Percentiles rank a stretch among this genome's conserved stretches.
Evolutionary conservation across 2,888 invertebrate genomes (phyloP).

Genomic region (Drosophila koepferae): DNA sequence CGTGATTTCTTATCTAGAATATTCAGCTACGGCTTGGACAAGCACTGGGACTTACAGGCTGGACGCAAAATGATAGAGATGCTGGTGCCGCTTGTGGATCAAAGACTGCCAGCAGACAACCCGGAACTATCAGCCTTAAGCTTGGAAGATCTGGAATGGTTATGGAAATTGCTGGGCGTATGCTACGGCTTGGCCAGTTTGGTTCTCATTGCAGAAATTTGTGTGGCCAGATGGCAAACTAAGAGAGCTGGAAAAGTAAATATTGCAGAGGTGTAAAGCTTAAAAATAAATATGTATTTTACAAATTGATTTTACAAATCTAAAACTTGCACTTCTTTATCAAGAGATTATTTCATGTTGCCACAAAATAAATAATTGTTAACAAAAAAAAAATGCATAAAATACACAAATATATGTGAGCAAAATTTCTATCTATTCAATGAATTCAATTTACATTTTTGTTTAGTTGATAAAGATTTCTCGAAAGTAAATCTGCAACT

Average conservation of each 20-base stretch:
- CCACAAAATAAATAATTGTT: not conserved
- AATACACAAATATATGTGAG: not conserved
- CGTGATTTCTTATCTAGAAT: conserved; percentile 1
- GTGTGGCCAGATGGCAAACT: not conserved
- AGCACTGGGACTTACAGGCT: conserved; percentile 2
- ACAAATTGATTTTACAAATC: not conserved
- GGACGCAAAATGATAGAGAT: not conserved
- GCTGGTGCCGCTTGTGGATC: not conserved
- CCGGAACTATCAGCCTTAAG: not conserved
- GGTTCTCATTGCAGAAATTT: conserved; percentile 12
- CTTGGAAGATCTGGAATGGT: conserved; percentile 11
- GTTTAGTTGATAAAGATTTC: not conserved
- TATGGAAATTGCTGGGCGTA: conserved; percentile 12
- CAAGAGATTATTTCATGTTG: not conserved
- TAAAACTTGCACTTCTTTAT: not conserved
- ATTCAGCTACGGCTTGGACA: not conserved
- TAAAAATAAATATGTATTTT: not conserved
- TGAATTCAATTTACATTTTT: not conserved
- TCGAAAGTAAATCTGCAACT: not conserved
- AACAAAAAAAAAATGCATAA: not conserved
- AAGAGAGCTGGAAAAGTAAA: not conserved
- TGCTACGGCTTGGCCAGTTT: conserved; percentile 3
- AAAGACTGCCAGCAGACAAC: not conserved
- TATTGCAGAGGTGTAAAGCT: not conserved
- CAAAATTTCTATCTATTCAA: not conserved